Evolutionary conservation across 2,797 vertebrate species (phyloP).

Genomic region (Pogonophryne albipinna): DNA sequence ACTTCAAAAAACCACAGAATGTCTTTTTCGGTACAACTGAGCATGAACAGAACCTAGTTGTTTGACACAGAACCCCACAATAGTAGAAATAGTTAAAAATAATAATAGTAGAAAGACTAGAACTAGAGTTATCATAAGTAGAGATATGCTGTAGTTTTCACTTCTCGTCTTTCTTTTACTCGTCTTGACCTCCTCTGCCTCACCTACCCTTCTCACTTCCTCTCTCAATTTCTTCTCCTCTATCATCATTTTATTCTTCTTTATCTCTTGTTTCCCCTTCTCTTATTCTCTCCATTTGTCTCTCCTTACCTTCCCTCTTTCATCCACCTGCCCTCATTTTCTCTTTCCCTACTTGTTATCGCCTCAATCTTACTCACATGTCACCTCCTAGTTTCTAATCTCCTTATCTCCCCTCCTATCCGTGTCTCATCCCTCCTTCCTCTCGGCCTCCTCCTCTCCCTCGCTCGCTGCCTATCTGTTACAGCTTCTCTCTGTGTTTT

Average conservation of each 20-base stretch:
- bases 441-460: slow-evolving; percentile 11
- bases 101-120: no score
- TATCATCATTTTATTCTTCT: background rate
- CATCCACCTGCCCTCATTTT: slow-evolving; percentile 23
- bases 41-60: background rate
- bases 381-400: slow-evolving; percentile 43
- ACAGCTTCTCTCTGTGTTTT: slow-evolving; percentile 26
- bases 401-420: slow-evolving; percentile 39
- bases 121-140: no score
- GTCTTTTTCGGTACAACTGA: background rate
- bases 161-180: background rate
- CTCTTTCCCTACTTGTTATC: background rate
- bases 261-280: background rate
- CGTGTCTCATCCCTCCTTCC: slow-evolving; percentile 34
- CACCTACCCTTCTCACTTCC: no score
- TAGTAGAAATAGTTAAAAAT: no score
- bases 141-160: no score
- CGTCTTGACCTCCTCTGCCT: background rate
- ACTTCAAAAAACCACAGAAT: background rate
- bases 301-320: background rate
- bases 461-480: slow-evolving; percentile 32
- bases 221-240: background rate
- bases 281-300: background rate
- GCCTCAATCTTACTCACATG: slow-evolving; percentile 33
- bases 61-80: no score